phyloP scores from a whole-genome alignment of 2,797 vertebrate species.

The Epinephelus coioides region DNA sequence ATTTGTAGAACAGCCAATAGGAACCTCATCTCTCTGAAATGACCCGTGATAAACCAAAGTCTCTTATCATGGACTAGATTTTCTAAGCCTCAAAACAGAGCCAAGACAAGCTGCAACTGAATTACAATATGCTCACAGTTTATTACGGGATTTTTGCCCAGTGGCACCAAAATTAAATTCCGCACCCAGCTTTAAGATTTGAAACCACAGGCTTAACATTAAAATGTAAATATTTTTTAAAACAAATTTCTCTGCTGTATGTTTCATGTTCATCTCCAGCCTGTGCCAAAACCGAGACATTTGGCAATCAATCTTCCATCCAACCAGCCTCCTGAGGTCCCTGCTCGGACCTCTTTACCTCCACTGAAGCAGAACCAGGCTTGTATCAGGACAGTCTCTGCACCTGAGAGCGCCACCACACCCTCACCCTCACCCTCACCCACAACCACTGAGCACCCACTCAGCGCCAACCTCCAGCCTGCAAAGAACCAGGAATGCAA shows the following conservation, averaged over 20 bases:
- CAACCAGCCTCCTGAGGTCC: conserved; percentile 60
- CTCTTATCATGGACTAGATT: no score
- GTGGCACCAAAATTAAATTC: no score
- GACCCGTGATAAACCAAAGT: no score
- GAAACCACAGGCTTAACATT: background rate
- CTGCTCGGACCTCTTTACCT: conserved; percentile 37
- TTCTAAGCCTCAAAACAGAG: no score
- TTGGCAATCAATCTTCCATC: background rate
- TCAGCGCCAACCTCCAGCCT: background rate
- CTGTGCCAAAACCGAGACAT: conserved; percentile 54
- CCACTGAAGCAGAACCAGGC: conserved; percentile 42
- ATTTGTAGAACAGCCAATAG: no score
- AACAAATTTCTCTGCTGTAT: conserved; percentile 2
- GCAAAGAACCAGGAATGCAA: conserved; percentile 59
- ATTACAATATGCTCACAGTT: no score
- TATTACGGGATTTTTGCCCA: no score
- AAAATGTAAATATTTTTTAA: background rate
- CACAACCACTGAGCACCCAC: background rate
- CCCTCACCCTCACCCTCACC: background rate
- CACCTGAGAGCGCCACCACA: conserved; percentile 2
- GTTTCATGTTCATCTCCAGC: conserved; percentile 55
- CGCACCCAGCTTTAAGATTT: background rate
- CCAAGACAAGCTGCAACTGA: no score
- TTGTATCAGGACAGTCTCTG: conserved; percentile 33
- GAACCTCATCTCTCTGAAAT: no score